Conservation (phyloP, 2,797 vertebrate species). For the Coregonus ussuriensis region DNA sequence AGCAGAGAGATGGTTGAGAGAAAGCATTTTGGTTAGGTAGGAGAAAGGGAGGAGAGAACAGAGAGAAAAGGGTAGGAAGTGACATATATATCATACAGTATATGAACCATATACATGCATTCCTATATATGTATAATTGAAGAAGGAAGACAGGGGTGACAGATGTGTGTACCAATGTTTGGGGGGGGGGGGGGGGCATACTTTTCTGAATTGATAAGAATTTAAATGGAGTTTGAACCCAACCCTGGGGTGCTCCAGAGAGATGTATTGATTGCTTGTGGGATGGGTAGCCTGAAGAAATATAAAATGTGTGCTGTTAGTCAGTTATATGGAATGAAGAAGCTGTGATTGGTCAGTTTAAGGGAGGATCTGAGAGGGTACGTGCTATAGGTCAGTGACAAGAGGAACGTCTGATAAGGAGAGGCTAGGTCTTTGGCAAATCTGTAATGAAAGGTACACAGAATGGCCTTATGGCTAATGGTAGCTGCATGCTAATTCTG, state of each 20-base stretch:
- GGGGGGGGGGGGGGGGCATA: not conserved
- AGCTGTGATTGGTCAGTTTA: conserved; percentile 13
- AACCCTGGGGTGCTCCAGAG: conserved; percentile 38
- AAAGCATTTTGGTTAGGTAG: conserved; percentile 78
- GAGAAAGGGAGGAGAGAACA: conserved; percentile 52
- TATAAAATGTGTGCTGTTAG: conserved; percentile 22
- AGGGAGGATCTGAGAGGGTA: conserved; percentile 15
- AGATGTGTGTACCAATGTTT: conserved; percentile 2
- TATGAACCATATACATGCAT: conserved; percentile 69
- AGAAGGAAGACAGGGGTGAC: conserved; percentile 32
- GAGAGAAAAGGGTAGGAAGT: conserved; percentile 43
- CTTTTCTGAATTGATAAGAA: conserved; percentile 26
- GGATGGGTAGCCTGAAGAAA: conserved; percentile 34
- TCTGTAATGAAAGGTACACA: conserved; percentile 22
- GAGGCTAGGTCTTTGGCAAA: conserved; percentile 28
- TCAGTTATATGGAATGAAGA: conserved; percentile 26
- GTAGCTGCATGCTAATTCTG: not conserved
- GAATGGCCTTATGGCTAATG: not conserved
- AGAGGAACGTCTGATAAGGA: conserved; percentile 33
- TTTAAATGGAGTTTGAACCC: conserved; percentile 56
- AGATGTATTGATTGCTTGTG: conserved; percentile 33
- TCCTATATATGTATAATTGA: conserved; percentile 29
- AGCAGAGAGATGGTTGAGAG: conserved; percentile 77
- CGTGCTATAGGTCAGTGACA: conserved; percentile 36
- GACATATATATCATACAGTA: conserved; percentile 63